Conservation (phyloP, 1,140 invertebrate genomes). For the Camponotus pennsylvanicus region DNA sequence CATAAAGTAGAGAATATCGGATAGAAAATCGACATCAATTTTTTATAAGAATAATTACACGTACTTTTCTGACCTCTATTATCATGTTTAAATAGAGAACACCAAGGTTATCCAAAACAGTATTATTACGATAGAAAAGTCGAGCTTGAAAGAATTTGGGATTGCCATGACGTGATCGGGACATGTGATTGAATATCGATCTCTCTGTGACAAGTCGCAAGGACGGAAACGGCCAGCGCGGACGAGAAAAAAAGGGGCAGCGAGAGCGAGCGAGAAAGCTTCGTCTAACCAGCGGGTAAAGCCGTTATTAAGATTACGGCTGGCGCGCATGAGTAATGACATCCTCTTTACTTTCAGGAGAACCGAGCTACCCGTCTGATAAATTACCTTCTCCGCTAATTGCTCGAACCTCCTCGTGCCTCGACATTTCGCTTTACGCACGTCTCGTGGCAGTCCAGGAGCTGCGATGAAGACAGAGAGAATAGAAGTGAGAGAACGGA, state of each 20-base stretch:
- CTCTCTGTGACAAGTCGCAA: not conserved
- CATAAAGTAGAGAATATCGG: no score
- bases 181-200: constrained; percentile 33
- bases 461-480: constrained; percentile 15
- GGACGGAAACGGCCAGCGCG: not conserved
- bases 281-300: constrained; percentile 57
- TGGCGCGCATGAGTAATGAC: constrained; percentile 76
- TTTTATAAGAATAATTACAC: no score
- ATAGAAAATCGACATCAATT: no score
- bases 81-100: not conserved
- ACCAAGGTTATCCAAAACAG: not conserved
- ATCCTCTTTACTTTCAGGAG: constrained; percentile 69
- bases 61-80: not conserved
- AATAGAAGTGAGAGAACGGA: not conserved
- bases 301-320: constrained; percentile 78
- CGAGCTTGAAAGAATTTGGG: not conserved
- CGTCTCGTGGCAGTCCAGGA: constrained; percentile 66
- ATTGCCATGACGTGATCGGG: not conserved
- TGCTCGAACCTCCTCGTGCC: constrained; percentile 67
- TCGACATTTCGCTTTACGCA: constrained; percentile 70
- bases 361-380: constrained; percentile 63
- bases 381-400: constrained; percentile 76
- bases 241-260: not conserved
- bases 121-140: not conserved
- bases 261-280: not conserved